Evolutionary conservation across 2,888 invertebrate genomes (phyloP).

Genomic region (Tenodera sinensis): DNA sequence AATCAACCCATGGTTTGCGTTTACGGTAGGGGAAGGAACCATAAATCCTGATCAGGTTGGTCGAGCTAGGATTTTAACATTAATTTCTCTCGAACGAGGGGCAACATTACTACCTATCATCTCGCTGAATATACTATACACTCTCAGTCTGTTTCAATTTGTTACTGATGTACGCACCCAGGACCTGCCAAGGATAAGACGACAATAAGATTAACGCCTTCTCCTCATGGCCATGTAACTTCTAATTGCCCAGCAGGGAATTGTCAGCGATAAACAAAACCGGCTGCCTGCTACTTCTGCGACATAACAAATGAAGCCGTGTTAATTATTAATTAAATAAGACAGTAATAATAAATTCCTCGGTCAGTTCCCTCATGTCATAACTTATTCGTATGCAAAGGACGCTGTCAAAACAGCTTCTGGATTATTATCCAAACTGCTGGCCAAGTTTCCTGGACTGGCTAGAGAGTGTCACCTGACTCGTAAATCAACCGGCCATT

Average conservation of each 20-base stretch:
- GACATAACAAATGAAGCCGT: neutral
- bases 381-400: neutral
- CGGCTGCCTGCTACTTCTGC: neutral
- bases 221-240: neutral
- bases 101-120: no score
- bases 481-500: neutral
- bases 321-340: neutral
- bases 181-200: neutral
- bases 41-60: no score
- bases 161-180: neutral
- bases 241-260: neutral
- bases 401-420: neutral
- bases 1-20: no score
- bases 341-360: neutral
- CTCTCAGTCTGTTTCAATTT: no score
- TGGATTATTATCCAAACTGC: neutral
- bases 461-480: neutral
- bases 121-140: no score
- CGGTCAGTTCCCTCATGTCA: neutral
- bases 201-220: neutral
- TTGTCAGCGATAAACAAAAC: neutral
- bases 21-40: no score
- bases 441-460: neutral
- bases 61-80: no score
- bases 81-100: no score